A percentile compares a stretch with the other conserved stretches of the same genome.
phyloP scores from a whole-genome alignment of 2,113 vertebrate genomes.

The Syrrhaptes paradoxus region DNA sequence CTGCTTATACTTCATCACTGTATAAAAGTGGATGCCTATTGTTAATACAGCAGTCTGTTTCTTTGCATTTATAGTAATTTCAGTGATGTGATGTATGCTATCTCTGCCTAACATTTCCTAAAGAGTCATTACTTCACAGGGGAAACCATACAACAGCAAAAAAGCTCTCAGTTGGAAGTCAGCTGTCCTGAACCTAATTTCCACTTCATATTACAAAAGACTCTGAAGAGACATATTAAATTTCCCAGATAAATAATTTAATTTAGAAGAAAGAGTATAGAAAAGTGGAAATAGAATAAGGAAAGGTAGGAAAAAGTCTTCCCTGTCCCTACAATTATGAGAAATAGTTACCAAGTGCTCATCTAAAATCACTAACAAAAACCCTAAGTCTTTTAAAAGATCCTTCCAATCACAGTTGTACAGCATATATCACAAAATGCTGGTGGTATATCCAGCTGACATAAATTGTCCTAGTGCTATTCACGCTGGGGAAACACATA shows the following conservation, averaged over 20 bases:
- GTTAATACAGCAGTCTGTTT: not conserved
- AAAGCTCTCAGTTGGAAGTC: not conserved
- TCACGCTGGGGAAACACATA: not conserved
- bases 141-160: not conserved
- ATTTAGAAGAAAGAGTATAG: not conserved
- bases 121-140: accelerated
- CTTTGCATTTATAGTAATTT: not conserved
- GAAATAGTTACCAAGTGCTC: not conserved
- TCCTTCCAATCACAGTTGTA: not conserved
- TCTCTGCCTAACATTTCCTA: not conserved
- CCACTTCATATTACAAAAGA: not conserved
- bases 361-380: not conserved
- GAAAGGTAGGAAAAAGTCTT: not conserved
- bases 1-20: not conserved
- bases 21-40: not conserved
- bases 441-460: not conserved
- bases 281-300: not conserved
- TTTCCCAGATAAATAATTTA: not conserved
- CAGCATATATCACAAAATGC: not conserved
- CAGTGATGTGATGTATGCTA: not conserved
- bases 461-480: not conserved
- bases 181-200: not conserved
- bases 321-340: not conserved
- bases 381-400: not conserved
- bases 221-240: not conserved